Evolutionary conservation across 2,888 invertebrate genomes (phyloP), one percentile per base, ranked within the genome.

Genomic region (Chelonus formosanus): DNA sequence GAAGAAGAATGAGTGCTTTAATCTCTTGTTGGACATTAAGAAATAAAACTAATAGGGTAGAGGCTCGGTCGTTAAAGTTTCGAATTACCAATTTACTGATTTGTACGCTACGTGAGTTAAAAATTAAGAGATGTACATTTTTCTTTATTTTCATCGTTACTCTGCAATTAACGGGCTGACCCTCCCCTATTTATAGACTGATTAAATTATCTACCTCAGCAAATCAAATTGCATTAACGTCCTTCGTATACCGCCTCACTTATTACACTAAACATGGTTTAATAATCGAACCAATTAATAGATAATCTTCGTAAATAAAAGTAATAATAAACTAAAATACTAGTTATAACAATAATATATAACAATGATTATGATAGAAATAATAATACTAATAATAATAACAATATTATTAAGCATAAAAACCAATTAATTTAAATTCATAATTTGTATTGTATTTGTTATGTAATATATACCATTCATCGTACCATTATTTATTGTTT

Each of bases 151-250:
- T 44, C 62, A 45, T 62, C 61, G 54, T 68, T 48, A 63, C 55
- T 52, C 8, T 58, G 45, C 44, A 64, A 59, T 61, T 63, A 55
- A 54, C 47, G 62, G 64, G 54, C 58, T 50, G 61, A 59, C 48
- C 62, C 62, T 62, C 61, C 57, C 62, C 64, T 67, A 74, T 78
- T 77, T 76, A 80, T 80, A 80, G 80, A 80, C 80, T 80, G 80
- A 80, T 80, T 80, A 77, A 80, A 80, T 77, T 79, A 80, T 80
- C 80, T 80, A 80, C 80, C 80, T 80, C 80, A 80, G 73, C 74
- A 78, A 80, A 80, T 80, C 78, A 80, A 80, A 80, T 80, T 76
- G 78, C 79, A 76, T 79, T 76, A 76, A 77, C 73, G 76, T 76
- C 74, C 74, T 73, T 78, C 73, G 72, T 74, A 75, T 77, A 76